Conservation (phyloP, 2,797 vertebrate genomes). For the Notamacropus eugenii region DNA sequence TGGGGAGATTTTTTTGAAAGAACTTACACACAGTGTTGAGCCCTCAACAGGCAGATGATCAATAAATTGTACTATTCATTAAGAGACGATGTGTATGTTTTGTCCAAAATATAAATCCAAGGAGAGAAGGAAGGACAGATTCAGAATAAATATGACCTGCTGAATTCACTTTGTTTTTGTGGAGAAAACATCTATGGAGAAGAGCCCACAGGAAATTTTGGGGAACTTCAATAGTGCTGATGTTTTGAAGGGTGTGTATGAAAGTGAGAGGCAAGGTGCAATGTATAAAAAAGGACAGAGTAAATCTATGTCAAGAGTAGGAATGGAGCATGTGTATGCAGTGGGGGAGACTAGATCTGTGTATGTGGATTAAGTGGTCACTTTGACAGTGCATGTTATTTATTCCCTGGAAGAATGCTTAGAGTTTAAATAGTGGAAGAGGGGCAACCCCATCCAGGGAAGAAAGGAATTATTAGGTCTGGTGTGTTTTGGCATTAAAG, state of each 20-base stretch:
- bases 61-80: background rate
- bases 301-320: background rate
- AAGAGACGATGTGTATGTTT: background rate
- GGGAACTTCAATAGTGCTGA: background rate
- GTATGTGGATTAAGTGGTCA: background rate
- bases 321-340: background rate
- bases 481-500: background rate
- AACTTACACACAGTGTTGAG: background rate
- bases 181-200: background rate
- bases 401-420: background rate
- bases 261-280: background rate
- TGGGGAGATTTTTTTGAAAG: conserved; percentile 19
- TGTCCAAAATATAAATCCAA: background rate
- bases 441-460: background rate
- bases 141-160: background rate
- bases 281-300: background rate
- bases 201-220: background rate
- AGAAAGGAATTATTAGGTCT: conserved; percentile 13
- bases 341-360: background rate
- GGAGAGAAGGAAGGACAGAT: background rate
- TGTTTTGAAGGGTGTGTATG: background rate
- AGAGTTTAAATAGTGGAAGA: conserved; percentile 9
- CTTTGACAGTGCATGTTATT: background rate
- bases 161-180: conserved; percentile 14
- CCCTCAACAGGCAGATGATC: background rate